Base-by-base conservation (phyloP, 2,888 invertebrate genomes). In the Nomada fucata region DNA sequence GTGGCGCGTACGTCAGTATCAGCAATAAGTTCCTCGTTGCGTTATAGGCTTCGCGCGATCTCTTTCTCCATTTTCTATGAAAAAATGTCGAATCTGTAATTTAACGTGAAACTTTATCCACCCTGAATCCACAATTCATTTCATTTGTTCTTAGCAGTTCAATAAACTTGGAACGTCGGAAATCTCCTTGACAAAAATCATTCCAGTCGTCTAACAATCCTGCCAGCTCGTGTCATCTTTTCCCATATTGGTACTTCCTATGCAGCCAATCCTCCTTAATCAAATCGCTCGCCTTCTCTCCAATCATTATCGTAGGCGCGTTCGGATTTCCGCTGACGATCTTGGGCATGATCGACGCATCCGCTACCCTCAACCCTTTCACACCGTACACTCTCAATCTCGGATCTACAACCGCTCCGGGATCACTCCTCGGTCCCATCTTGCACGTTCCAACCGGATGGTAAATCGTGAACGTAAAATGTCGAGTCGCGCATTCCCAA, bases 281-380 rank as follows among this genome's bases (percentile, higher is more conserved):
- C 95, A 98, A 96, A 91, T 98, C 98, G 10, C 98, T 96, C 0
- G 96, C 97, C 92, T 98, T 98, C 91, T 98, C 98, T 0, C 97
- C 98, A 70, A 98, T 98, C 97, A 98, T 98, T 61, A 98, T 97
- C 1, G 96, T 96, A 0, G 97, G 97, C 0, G 98, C 98, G 92
- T 98, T 98, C 0, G 98, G 97, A 94, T 98, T 98, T 0, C 98
- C 98, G 92, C 97, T 98, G 18, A 97, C 96, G 80, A 98, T 98
- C 1, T 95, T 96, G 0, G 98, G 98, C 98, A 98, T 98, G 70
- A 98, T 96, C 84, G 97, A 97, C 0, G 97, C 97, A 91, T 98
- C 98, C 0, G 96, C 96, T 0, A 98, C 97, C 81, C 98, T 95
- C 36, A 98, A 93, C 44, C 96, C 96, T 1, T 96, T 95, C 0